Conservation (phyloP, 2,797 vertebrate genomes). For the Arctocebus calabarensis region DNA sequence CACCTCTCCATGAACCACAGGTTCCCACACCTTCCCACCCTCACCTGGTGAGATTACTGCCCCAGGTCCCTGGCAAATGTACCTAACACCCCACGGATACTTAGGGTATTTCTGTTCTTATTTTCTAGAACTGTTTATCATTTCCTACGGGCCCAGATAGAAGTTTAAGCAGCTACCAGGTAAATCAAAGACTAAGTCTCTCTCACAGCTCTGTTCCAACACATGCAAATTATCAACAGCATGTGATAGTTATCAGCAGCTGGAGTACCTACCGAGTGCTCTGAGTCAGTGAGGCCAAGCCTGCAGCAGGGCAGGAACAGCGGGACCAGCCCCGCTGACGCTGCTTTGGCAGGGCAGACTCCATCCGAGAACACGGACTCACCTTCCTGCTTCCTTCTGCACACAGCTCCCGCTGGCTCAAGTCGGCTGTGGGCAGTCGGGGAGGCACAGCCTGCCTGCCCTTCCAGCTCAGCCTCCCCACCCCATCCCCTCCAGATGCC, state of each 20-base stretch:
- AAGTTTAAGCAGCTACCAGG: neutral
- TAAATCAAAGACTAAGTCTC: neutral
- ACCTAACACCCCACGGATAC: neutral
- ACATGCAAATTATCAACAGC: neutral
- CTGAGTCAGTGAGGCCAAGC: neutral
- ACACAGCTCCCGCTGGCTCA: no score
- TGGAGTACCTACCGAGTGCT: neutral
- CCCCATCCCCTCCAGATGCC: no score
- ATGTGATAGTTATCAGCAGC: no score
- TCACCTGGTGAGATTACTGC: neutral
- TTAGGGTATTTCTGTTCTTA: neutral
- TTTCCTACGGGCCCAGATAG: neutral
- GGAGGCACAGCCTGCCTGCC: neutral
- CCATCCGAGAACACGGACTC: neutral
- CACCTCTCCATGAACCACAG: neutral
- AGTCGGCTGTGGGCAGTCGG: no score
- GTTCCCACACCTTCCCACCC: neutral
- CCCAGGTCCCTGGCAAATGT: neutral
- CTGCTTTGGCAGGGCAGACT: neutral
- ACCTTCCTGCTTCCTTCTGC: fast-evolving
- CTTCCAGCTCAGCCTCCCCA: neutral
- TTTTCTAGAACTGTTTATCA: neutral
- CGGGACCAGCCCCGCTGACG: neutral
- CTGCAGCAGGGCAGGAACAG: neutral
- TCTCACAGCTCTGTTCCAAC: neutral